Conservation (phyloP, 2,797 vertebrate genomes). For the Myoxocephalus aenaeus region DNA sequence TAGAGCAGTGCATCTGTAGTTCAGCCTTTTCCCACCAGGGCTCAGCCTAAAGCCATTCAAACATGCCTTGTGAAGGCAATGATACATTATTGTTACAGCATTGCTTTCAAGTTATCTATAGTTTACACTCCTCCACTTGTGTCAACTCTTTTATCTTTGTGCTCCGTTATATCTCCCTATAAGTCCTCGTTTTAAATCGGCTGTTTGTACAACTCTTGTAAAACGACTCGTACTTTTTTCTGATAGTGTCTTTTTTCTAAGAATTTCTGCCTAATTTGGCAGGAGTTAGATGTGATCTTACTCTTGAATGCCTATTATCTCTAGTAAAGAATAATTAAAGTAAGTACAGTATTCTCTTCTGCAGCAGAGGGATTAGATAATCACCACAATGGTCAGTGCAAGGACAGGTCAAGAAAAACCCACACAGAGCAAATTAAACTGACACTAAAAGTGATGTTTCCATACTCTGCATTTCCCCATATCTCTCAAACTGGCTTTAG, state of each 20-base stretch:
- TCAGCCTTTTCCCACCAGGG: constrained; percentile 62
- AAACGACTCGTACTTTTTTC: constrained; percentile 10
- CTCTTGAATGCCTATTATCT: constrained; percentile 56
- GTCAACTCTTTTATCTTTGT: background rate
- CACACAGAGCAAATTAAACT: background rate
- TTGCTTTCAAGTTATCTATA: background rate
- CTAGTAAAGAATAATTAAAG: constrained; percentile 59
- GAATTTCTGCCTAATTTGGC: constrained; percentile 39
- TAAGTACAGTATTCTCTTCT: constrained; percentile 51
- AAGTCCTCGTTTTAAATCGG: constrained; percentile 24
- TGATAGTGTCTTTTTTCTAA: constrained; percentile 34
- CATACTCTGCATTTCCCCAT: constrained; percentile 16
- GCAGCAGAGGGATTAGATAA: constrained; percentile 48
- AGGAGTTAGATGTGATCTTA: constrained; percentile 55
- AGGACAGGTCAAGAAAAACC: constrained; percentile 48
- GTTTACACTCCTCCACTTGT: background rate
- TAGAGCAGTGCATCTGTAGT: constrained; percentile 43
- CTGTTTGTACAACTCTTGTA: constrained; percentile 23
- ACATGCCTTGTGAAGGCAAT: background rate
- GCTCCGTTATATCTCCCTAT: background rate
- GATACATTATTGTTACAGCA: background rate
- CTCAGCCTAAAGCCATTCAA: constrained; percentile 57
- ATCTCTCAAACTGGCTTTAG: constrained; percentile 17
- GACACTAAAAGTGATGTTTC: constrained; percentile 22
- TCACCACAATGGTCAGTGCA: constrained; percentile 50